Base-by-base conservation (phyloP, 2,113 vertebrate species). In the Ornithorhynchus anatinus region DNA sequence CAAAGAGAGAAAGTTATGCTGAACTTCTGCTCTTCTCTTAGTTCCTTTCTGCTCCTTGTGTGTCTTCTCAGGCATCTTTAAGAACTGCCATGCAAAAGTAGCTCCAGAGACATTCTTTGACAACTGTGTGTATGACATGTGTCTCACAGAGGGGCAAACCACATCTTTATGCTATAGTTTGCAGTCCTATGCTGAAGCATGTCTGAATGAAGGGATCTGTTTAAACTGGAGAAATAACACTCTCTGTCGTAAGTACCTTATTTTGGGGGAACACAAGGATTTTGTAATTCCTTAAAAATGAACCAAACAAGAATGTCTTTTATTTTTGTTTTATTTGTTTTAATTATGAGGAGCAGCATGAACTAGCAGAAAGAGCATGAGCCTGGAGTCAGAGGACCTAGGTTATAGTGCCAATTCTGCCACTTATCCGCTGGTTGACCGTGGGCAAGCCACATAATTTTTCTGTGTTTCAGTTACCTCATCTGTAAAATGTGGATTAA, bases 111-210 rank as follows among this genome's bases (percentile, higher is more conserved):
- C 87, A 2, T 95, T 91, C 90, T 94, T 95, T 88, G 92, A 86
- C 59, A 97, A 89, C 87, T 97, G 95, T 45, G 68, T 95, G 65
- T 94, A 94, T 0, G 96, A 96, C 75, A 77, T 94, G 85, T 97
- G 95, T 81, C 94, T 90, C 54, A 95, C 93, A 0, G 88, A 52
- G 5, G 94, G 94, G 9, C 83, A 92, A 66, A 71, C 91, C 0
- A 93, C 85, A 62, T 92, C 94, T 19, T 86, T 97, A 54, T 97
- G 95, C 85, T 95, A 95, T 20, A 92, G 94, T 53, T 67, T 97
- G 7, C 92, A 97, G 82, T 94, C 94, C 78, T 97, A 97, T 10
- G 94, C 94, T 15, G 94, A 95, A 81, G 53, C 94, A 0, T 97
- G 96, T 29, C 79, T 84, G 56, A 89, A 84, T 60, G 94, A 93